Evolutionary conservation across 2,797 vertebrate genomes (phyloP).

Genomic region (Trachops cirrhosus): DNA sequence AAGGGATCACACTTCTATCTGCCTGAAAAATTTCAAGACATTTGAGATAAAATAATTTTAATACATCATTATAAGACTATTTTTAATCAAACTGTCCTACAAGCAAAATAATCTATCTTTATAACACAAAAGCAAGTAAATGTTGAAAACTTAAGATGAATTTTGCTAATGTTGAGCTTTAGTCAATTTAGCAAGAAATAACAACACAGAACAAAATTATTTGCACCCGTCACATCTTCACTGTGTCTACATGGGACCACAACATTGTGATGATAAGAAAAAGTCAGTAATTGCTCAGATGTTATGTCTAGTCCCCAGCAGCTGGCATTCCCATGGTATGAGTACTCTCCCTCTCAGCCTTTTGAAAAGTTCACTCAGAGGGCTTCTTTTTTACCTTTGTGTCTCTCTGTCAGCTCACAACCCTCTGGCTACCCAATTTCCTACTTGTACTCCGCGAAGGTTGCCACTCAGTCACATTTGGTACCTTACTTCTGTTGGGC

Average conservation of each 20-base stretch:
- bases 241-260: conserved; percentile 26
- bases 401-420: neutral
- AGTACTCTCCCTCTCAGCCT: neutral
- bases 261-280: neutral
- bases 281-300: conserved; percentile 41
- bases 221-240: conserved; percentile 9
- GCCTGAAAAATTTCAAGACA: conserved; percentile 36
- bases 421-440: neutral
- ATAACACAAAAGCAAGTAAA: conserved; percentile 33
- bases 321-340: conserved; percentile 41
- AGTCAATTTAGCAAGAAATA: conserved; percentile 30
- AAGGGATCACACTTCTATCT: conserved; percentile 22
- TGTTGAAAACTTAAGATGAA: conserved; percentile 49
- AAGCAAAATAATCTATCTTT: conserved; percentile 33
- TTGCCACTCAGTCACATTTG: too few species aligned
- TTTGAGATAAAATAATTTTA: conserved; percentile 20
- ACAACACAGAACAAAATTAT: conserved; percentile 31
- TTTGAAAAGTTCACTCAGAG: neutral
- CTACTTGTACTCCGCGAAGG: fast-evolving
- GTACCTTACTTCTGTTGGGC: neutral
- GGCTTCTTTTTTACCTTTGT: neutral
- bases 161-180: conserved; percentile 50
- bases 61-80: neutral
- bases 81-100: conserved; percentile 13
- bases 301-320: conserved; percentile 54